Evolutionary conservation across 2,113 vertebrate species (phyloP).

Genomic region (Macrotus californicus): DNA sequence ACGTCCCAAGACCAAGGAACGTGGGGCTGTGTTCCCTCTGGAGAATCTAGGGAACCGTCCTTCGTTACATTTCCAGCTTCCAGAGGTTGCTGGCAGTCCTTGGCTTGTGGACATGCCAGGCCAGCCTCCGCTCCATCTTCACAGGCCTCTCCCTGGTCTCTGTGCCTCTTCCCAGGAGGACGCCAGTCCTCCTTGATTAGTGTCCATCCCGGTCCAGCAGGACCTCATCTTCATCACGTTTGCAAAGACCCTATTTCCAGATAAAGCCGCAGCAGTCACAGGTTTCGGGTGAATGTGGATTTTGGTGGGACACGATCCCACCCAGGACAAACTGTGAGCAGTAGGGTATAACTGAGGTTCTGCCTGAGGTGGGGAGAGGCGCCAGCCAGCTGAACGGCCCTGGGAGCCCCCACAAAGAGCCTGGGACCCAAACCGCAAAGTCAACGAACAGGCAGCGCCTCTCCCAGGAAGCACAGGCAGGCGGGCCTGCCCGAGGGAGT

Average conservation of each 20-base stretch:
- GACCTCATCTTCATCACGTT: background rate
- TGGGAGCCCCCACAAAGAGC: background rate
- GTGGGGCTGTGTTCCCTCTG: accelerated
- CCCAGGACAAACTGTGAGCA: accelerated
- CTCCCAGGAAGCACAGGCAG: accelerated
- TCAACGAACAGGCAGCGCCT: accelerated
- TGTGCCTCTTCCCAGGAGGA: background rate
- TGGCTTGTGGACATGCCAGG: accelerated
- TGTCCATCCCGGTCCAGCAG: background rate
- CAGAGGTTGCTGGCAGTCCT: accelerated
- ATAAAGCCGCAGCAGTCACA: background rate
- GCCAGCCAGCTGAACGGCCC: background rate
- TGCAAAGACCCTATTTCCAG: background rate
- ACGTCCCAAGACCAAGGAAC: background rate
- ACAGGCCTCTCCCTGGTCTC: background rate
- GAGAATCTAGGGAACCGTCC: background rate
- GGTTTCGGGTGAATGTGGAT: background rate
- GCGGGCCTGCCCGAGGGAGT: accelerated
- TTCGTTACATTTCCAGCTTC: background rate
- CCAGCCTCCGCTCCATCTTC: accelerated
- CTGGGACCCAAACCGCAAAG: background rate
- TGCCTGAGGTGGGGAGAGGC: background rate
- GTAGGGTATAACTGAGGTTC: accelerated
- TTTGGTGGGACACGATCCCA: too few species aligned
- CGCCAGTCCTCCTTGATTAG: background rate